Evolutionary conservation across 2,888 invertebrate genomes (phyloP).

Genomic region (Agrotis exclamationis): DNA sequence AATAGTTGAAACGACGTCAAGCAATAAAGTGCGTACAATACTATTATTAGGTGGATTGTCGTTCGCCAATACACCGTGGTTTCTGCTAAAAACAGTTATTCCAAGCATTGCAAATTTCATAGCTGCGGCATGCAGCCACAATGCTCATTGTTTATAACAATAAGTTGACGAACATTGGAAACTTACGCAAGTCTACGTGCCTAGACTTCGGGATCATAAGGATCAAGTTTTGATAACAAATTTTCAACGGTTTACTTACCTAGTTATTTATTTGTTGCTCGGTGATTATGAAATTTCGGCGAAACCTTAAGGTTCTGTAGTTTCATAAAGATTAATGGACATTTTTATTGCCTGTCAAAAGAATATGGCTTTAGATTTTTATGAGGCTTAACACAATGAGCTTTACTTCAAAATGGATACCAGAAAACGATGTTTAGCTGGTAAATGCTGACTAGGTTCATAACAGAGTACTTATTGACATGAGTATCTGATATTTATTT

Average conservation of each 20-base stretch:
- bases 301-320: not conserved
- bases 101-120: conserved; percentile 66
- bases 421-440: not conserved
- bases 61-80: conserved; percentile 34
- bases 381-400: not conserved
- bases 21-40: conserved; percentile 52
- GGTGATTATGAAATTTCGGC: conserved; percentile 29
- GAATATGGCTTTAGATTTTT: not conserved
- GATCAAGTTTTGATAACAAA: conserved; percentile 45
- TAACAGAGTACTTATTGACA: not conserved
- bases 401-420: not conserved
- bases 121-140: conserved; percentile 63
- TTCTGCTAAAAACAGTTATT: conserved; percentile 66
- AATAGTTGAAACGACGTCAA: conserved; percentile 25
- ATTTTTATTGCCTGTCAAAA: not conserved
- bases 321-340: not conserved
- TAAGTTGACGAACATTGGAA: conserved; percentile 59
- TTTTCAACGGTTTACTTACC: conserved; percentile 47
- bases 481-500: not conserved
- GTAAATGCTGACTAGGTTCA: not conserved
- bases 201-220: conserved; percentile 44
- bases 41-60: conserved; percentile 58
- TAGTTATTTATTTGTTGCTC: conserved; percentile 17
- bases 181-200: conserved; percentile 61
- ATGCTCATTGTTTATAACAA: conserved; percentile 72